phyloP scores from a whole-genome alignment of 1,140 invertebrate genomes.

The Pomacea maculata region DNA sequence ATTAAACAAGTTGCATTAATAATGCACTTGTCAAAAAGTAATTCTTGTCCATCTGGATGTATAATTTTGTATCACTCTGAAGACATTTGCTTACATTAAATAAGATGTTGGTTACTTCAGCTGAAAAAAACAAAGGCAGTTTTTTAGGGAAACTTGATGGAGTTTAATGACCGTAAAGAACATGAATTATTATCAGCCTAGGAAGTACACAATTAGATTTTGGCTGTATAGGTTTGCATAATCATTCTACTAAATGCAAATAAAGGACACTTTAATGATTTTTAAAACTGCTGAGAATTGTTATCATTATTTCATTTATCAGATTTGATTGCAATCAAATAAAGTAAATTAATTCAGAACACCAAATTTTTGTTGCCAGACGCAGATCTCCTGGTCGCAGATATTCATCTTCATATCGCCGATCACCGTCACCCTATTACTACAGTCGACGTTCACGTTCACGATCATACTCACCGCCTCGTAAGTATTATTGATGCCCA shows the following conservation, averaged over 20 bases:
- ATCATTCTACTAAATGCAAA: constrained; percentile 12
- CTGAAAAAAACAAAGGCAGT: no score
- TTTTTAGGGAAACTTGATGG: no score
- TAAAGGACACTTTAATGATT: not conserved
- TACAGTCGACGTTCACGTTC: constrained; percentile 73
- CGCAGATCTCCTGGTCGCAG: constrained; percentile 45
- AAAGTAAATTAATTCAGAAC: no score
- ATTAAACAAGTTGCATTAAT: no score
- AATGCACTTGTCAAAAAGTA: no score
- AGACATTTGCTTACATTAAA: no score
- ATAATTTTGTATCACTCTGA: no score
- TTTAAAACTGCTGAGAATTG: constrained; percentile 7
- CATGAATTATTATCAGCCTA: not conserved
- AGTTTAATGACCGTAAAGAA: no score
- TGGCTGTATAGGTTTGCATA: constrained; percentile 1
- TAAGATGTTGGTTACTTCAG: no score
- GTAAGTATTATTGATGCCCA: constrained; percentile 63
- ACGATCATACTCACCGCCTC: constrained; percentile 81
- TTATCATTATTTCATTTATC: constrained; percentile 5
- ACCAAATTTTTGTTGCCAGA: constrained; percentile 47
- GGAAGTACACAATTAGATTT: not conserved
- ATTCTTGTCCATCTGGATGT: no score
- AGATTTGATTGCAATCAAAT: constrained; percentile 25
- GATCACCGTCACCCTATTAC: constrained; percentile 75
- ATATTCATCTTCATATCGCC: constrained; percentile 49